Base-by-base conservation (phyloP, 2,888 invertebrate genomes). In the Watsonalla cultraria region DNA sequence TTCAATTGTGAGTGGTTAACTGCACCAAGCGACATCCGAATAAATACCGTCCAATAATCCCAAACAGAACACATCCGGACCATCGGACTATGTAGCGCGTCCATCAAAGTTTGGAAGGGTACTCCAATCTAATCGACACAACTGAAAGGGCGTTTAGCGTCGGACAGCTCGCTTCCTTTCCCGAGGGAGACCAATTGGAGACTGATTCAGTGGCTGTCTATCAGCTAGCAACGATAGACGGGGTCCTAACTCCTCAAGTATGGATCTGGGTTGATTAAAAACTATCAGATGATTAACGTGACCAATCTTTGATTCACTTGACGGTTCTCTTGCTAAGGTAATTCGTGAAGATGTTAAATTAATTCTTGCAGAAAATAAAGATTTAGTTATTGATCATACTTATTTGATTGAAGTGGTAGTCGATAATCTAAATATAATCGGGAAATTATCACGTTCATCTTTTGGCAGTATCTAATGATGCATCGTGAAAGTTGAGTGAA, bases 131-230 rank as follows among this genome's bases (percentile, higher is more conserved):
- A 86, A 87, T 88, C 84, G 84, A 80, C 86, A 78, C 85, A 84
- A 86, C 85, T 81, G 82, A 82, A 86, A 87, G 89, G 87, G 86
- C 90, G 84, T 82, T 88, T 86, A 89, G 73, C 84, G 74, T 68
- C 70, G 78, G 84, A 86, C 87, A 80, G 75, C 67, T 79, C 64
- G 78, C 84, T 84, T 90, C 90, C 90, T 84, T 85, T 90, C 89
- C 85, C 87, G 86, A 78, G 88, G 82, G 83, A 81, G 72, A 76
- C 75, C 66, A 63, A 68, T 64, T 64, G 62, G 58, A 61, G 39
- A 51, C 55, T 61, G 60, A 57, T 58, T 60, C 70, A 76, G 76
- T 74, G 57, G 56, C 64, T 60, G 62, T 59, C 37, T 39, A 49
- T 15, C 49, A 37, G 14, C 37, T 49, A 49, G 7, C 33, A 49